A percentile compares a stretch with the other conserved stretches of the same genome.
Conservation (phyloP, 2,797 vertebrate genomes). For the Enteromius radiatus region DNA sequence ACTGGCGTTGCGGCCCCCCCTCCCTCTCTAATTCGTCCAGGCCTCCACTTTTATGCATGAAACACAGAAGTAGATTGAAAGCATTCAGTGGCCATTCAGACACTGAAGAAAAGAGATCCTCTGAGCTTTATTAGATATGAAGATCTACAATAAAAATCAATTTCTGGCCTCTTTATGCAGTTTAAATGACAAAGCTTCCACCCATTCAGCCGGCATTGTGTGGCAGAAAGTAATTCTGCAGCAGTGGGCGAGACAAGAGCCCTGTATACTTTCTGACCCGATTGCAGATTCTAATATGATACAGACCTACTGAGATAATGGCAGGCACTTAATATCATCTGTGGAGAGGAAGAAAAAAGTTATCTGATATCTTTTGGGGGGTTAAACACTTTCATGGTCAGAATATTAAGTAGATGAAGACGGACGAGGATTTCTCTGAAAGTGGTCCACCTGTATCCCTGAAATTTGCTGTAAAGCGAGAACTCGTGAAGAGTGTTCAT, state of each 20-base stretch:
- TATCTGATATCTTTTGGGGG: constrained; percentile 99
- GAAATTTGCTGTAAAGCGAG: constrained; percentile 34
- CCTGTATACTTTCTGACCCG: constrained; percentile 92
- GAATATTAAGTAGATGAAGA: constrained; percentile 88
- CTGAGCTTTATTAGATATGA: constrained; percentile 99
- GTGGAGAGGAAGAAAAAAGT: constrained; percentile 89
- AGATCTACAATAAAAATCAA: constrained; percentile 99
- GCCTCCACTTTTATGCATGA: constrained; percentile 97
- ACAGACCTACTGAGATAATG: constrained; percentile 99
- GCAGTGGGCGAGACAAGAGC: constrained; percentile 91
- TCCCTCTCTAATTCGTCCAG: constrained; percentile 74
- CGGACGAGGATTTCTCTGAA: constrained; percentile 54
- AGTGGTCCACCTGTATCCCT: constrained; percentile 52
- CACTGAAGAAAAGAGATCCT: constrained; percentile 99
- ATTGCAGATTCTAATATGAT: constrained; percentile 99
- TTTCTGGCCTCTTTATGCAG: constrained; percentile 99
- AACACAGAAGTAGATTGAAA: constrained; percentile 99
- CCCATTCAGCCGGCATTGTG: constrained; percentile 98
- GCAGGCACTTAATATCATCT: constrained; percentile 98
- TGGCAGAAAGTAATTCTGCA: constrained; percentile 97
- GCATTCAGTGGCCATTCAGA: constrained; percentile 99
- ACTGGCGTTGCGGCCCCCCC: constrained; percentile 66
- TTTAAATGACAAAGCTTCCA: constrained; percentile 99
- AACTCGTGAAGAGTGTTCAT: background rate
- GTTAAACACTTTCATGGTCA: constrained; percentile 91